These are phyloP conservation scores for Plecotus auritus DNA, from an alignment of 2,113 vertebrate genomes.

Conservation along the genomic window DNA sequence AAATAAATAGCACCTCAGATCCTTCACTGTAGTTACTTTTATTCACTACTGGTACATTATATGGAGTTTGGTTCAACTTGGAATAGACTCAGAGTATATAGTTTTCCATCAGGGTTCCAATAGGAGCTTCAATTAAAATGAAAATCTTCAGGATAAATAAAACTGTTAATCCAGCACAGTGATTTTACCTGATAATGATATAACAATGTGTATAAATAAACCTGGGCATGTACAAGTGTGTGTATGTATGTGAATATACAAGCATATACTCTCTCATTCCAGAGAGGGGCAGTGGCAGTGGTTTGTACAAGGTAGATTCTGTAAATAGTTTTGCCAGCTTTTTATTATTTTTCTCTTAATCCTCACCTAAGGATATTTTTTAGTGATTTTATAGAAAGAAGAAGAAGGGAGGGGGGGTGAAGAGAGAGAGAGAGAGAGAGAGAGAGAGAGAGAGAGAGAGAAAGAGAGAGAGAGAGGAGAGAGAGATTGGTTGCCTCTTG, in stretches of 20 bases:
- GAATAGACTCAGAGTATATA: conserved; percentile 44
- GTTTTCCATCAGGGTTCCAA: background rate
- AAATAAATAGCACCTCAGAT: conserved; percentile 75
- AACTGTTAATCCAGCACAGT: background rate
- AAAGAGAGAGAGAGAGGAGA: too few relatives aligned
- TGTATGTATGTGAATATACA: background rate
- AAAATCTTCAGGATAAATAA: background rate
- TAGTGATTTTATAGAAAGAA: background rate
- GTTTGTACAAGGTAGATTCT: background rate
- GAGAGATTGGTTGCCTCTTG: background rate
- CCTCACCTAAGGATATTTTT: background rate
- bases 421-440: too few relatives aligned
- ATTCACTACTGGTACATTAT: conserved; percentile 52
- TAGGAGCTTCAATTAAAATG: background rate
- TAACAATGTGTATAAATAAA: background rate
- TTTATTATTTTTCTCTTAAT: background rate
- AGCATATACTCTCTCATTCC: background rate
- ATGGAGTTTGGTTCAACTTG: conserved; percentile 25
- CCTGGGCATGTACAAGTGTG: background rate
- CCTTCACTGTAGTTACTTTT: conserved; percentile 74
- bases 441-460: too few relatives aligned
- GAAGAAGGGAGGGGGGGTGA: background rate
- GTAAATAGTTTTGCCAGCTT: background rate
- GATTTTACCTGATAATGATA: background rate
- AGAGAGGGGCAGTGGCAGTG: background rate